Percentiles rank a stretch among this genome's conserved stretches.
Conservation (phyloP, 2,113 vertebrate species). For the Myrmecophaga tridactyla region DNA sequence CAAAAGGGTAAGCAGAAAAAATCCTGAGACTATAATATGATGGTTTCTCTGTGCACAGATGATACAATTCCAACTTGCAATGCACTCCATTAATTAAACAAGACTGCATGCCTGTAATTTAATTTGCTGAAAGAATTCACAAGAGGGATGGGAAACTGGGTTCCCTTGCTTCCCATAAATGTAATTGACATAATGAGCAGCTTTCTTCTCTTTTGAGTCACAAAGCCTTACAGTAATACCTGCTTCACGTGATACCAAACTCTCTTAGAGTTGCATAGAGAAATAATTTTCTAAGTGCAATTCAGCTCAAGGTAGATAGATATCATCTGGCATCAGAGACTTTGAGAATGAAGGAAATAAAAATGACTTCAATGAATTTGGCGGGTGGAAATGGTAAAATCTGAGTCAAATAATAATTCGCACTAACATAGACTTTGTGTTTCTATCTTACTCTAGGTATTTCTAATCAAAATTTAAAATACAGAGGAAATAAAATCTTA, state of each 20-base stretch:
- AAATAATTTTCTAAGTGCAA: conserved; percentile 66
- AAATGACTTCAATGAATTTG: conserved; percentile 8
- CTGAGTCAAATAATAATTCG: conserved; percentile 5
- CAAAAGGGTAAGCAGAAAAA: not conserved
- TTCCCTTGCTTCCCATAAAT: conserved; percentile 47
- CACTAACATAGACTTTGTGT: not conserved
- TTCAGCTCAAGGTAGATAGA: not conserved
- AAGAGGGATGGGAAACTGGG: conserved; percentile 63
- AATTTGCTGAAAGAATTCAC: conserved; percentile 73
- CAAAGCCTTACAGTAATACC: conserved; percentile 59
- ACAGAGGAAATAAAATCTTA: not conserved
- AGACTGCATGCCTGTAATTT: conserved; percentile 71
- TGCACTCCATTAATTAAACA: conserved; percentile 77
- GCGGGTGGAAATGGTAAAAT: not conserved
- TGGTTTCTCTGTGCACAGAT: conserved; percentile 9
- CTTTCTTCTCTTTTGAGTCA: conserved; percentile 61
- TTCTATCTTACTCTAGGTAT: not conserved
- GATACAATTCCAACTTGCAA: conserved; percentile 47
- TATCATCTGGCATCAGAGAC: conserved; percentile 36
- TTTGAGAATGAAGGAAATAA: conserved; percentile 38
- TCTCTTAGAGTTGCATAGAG: conserved; percentile 35
- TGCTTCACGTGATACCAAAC: not conserved
- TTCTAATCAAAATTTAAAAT: conserved; percentile 31
- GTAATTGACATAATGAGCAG: conserved; percentile 73
- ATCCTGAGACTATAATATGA: not conserved